These are phyloP conservation scores for Electrophaes corylata DNA, from an alignment of 2,888 invertebrate genomes.

Conservation along the genomic window DNA sequence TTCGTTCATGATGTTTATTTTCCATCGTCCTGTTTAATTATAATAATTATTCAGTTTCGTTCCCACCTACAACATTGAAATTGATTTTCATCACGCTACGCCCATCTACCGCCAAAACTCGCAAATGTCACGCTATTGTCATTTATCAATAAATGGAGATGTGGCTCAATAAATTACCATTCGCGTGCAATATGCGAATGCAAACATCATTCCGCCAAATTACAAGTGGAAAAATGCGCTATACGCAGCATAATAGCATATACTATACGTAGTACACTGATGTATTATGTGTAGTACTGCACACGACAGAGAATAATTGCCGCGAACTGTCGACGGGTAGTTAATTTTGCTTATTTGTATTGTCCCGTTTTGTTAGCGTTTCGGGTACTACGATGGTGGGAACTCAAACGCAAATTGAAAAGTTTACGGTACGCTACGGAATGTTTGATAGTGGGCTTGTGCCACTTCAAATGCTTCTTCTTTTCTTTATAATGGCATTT, in stretches of 20 bases:
- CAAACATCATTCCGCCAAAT: constrained; percentile 67
- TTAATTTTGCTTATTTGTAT: constrained; percentile 71
- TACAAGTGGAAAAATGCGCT: constrained; percentile 67
- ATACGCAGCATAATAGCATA: not conserved
- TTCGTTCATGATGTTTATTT: too few species aligned
- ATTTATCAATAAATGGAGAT: constrained; percentile 69
- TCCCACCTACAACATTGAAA: not conserved
- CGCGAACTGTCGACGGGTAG: constrained; percentile 58
- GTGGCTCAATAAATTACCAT: constrained; percentile 67
- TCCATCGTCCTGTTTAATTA: not conserved
- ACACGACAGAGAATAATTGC: constrained; percentile 72
- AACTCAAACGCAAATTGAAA: constrained; percentile 35
- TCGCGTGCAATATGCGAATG: constrained; percentile 62
- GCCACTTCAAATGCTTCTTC: constrained; percentile 1
- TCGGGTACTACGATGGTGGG: constrained; percentile 25
- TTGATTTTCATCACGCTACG: not conserved
- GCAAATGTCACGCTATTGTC: constrained; percentile 42
- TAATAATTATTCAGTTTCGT: not conserved
- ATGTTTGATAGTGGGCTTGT: constrained; percentile 1
- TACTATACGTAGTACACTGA: not conserved
- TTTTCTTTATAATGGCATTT: too few species aligned
- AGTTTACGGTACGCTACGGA: constrained; percentile 1
- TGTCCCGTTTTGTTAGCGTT: constrained; percentile 42
- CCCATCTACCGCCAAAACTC: not conserved
- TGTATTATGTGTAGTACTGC: constrained; percentile 28